Evolutionary conservation across 2,888 invertebrate genomes (phyloP), one percentile per base, ranked within the genome.

Genomic region (Glaucopsyche alexis): DNA sequence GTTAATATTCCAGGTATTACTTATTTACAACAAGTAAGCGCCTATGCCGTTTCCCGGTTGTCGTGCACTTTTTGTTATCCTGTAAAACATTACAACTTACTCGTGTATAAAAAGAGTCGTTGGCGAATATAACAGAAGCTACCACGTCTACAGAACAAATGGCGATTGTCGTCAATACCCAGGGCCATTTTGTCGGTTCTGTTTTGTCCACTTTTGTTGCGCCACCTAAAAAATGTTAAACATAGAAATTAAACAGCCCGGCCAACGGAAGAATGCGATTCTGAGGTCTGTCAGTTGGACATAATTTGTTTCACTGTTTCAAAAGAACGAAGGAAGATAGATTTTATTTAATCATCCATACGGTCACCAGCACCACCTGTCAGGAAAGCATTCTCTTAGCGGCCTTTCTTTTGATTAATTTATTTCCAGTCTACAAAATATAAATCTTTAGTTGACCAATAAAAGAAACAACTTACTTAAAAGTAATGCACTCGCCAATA

Each of bases 71-170:
- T 8, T 7, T 8, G 4, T 29, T 7, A 29, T 29, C 60, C 60
- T 60, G 0, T 45, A 16, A 19, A 67, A 45, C 7, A 14, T 64
- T 2, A 13, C 5, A 19, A 77, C 82, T 82, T 78, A 91, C 91
- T 81, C 83, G 82, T 2, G 90, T 90, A 72, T 89, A 84, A 76
- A 89, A 89, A 3, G 86, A 82, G 75, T 91, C 91, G 73, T 90
- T 89, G 5, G 84, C 83, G 72, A 85, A 91, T 0, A 84, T 85
- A 42, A 89, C 84, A 0, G 85, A 78, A 0, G 87, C 86, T 2
- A 87, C 82, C 9, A 89, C 72, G 72, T 91, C 91, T 11, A 87
- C 71, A 0, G 76, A 79, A 52, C 84, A 82, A 0, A 84, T 77
- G 0, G 80, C 76, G 8, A 87, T 81, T 0, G 87, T 86, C 1